These are phyloP conservation scores for Spondyliosoma cantharus DNA, from an alignment of 2,797 vertebrate species.

Conservation along the genomic window DNA sequence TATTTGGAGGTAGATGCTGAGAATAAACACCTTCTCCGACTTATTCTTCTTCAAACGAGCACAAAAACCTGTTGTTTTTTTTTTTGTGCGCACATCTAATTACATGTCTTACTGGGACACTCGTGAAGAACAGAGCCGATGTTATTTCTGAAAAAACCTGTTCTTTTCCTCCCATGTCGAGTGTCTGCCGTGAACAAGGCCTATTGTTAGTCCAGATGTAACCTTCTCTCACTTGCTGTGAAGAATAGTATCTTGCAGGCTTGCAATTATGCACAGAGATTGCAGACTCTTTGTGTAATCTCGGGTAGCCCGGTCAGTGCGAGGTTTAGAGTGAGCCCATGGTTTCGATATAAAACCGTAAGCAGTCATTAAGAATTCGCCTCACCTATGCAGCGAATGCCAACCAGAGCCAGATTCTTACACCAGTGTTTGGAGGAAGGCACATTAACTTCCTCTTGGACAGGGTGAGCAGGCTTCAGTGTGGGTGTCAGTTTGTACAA, in stretches of 20 bases:
- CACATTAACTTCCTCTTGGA: conserved; percentile 13
- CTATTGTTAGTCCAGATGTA: neutral
- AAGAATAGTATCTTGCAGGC: neutral
- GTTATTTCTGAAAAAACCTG: neutral
- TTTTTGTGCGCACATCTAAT: too few relatives aligned
- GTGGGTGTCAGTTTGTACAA: conserved; percentile 27
- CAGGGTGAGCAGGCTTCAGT: conserved; percentile 16
- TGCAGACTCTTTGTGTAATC: neutral
- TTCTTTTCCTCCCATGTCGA: neutral
- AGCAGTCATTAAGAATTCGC: neutral
- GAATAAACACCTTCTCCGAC: too few relatives aligned
- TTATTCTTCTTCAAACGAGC: too few relatives aligned
- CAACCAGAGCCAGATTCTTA: conserved; percentile 15
- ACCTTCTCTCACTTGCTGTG: neutral
- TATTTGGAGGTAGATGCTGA: too few relatives aligned
- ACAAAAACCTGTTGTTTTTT: too few relatives aligned
- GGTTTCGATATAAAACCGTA: conserved; percentile 2
- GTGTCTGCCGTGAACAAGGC: neutral
- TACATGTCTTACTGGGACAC: neutral
- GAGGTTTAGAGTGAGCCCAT: neutral
- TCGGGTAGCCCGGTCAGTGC: neutral
- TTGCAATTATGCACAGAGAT: neutral
- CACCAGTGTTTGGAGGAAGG: conserved; percentile 20
- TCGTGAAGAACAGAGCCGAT: neutral
- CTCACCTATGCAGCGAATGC: neutral